These are phyloP conservation scores for Betta splendens DNA, from an alignment of 2,797 vertebrate genomes.

Conservation along the genomic window DNA sequence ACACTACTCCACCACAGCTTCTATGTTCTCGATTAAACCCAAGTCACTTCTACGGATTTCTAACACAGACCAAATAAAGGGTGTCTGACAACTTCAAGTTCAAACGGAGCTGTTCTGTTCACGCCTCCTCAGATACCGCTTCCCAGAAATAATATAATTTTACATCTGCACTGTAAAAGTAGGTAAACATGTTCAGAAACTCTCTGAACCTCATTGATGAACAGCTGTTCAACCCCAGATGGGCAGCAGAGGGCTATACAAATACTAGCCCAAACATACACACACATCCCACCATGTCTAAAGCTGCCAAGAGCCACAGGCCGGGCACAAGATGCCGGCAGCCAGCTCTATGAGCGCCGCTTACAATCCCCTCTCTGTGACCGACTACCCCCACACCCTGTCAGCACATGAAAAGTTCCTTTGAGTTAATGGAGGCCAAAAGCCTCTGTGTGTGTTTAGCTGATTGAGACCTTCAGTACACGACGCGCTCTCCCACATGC, in stretches of 20 bases:
- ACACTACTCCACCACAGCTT: slow-evolving; percentile 48
- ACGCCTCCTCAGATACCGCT: background rate
- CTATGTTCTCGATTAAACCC: slow-evolving; percentile 36
- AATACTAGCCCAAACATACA: slow-evolving; percentile 57
- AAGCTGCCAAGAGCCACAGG: slow-evolving; percentile 81
- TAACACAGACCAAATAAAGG: slow-evolving; percentile 28
- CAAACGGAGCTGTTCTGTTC: slow-evolving; percentile 34
- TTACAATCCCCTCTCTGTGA: slow-evolving; percentile 79
- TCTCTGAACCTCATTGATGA: slow-evolving; percentile 75
- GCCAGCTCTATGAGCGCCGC: slow-evolving; percentile 59
- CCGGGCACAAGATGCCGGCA: slow-evolving; percentile 72
- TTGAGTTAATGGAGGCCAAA: slow-evolving; percentile 60
- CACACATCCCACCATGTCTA: slow-evolving; percentile 48
- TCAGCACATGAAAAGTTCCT: slow-evolving; percentile 66
- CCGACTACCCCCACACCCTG: slow-evolving; percentile 62
- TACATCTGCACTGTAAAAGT: slow-evolving; percentile 20
- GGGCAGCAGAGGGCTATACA: slow-evolving; percentile 61
- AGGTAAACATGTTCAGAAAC: slow-evolving; percentile 48
- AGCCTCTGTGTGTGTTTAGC: slow-evolving; percentile 40
- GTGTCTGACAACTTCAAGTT: slow-evolving; percentile 46
- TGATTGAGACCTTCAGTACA: slow-evolving; percentile 39
- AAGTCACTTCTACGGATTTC: slow-evolving; percentile 47
- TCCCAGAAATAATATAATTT: slow-evolving; percentile 5
- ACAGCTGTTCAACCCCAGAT: slow-evolving; percentile 72
- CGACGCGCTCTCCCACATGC: slow-evolving; percentile 16